phyloP scores from a whole-genome alignment of 2,888 invertebrate genomes.

The Agonopterix subpropinquella region DNA sequence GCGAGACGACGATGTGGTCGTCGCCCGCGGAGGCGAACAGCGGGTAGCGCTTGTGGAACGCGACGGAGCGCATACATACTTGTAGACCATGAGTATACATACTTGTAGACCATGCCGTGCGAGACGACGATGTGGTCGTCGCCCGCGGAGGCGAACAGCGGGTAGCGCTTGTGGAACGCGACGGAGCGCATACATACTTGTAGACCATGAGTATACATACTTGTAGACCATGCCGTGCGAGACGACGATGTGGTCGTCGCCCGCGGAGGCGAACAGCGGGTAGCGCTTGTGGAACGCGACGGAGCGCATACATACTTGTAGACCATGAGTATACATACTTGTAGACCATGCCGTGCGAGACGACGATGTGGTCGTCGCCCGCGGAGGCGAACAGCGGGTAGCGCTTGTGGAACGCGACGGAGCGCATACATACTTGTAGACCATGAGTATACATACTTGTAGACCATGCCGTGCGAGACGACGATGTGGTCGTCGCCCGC shows the following conservation, averaged over 20 bases:
- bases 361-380: slow-evolving; percentile 95
- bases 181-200: slow-evolving; percentile 93
- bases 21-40: slow-evolving; percentile 97
- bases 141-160: slow-evolving; percentile 96
- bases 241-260: slow-evolving; percentile 95
- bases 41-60: slow-evolving; percentile 95
- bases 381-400: slow-evolving; percentile 98
- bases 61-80: slow-evolving; percentile 91
- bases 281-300: slow-evolving; percentile 95
- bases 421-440: too few species aligned
- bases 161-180: slow-evolving; percentile 94
- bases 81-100: too few species aligned
- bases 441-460: too few species aligned
- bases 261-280: slow-evolving; percentile 97
- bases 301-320: too few species aligned
- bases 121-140: slow-evolving; percentile 96
- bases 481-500: slow-evolving; percentile 97
- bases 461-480: slow-evolving; percentile 98
- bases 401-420: slow-evolving; percentile 91
- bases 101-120: slow-evolving; percentile 99
- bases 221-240: slow-evolving; percentile 99
- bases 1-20: slow-evolving; percentile 94
- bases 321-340: too few species aligned
- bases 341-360: slow-evolving; percentile 98
- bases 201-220: too few species aligned